Conservation (phyloP, 1,140 invertebrate genomes). For the Papilio aristodemus region DNA sequence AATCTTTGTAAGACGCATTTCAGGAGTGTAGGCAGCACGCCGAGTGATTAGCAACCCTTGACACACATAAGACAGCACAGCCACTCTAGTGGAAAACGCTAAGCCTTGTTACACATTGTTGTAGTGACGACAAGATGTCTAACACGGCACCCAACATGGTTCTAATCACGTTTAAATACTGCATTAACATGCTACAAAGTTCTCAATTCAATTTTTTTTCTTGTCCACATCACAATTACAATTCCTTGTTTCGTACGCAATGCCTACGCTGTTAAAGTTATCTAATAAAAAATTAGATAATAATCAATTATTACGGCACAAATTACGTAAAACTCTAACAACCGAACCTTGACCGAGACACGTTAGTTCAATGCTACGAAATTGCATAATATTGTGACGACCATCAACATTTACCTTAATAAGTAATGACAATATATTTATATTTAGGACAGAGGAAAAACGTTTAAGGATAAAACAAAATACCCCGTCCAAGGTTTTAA, state of each 20-base stretch:
- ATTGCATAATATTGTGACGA: constrained; percentile 12
- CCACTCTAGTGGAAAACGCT: constrained; percentile 73
- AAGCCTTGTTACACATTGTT: constrained; percentile 55
- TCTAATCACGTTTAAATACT: constrained; percentile 26
- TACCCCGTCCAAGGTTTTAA: not conserved
- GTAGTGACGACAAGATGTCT: constrained; percentile 6
- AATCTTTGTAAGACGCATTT: constrained; percentile 47
- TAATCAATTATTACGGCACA: constrained; percentile 11
- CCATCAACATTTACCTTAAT: constrained; percentile 24
- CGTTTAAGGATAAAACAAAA: constrained; percentile 10
- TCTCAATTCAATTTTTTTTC: not conserved
- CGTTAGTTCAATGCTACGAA: constrained; percentile 24
- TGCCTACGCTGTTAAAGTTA: not conserved
- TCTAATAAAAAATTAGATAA: constrained; percentile 21
- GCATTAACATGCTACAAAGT: not conserved
- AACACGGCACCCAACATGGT: not conserved
- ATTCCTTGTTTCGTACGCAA: not conserved
- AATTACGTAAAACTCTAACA: constrained; percentile 18
- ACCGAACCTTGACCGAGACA: constrained; percentile 14
- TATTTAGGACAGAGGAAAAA: constrained; percentile 18
- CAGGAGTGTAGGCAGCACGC: constrained; percentile 63
- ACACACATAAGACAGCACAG: constrained; percentile 64
- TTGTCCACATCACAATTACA: not conserved
- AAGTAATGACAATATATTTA: constrained; percentile 10
- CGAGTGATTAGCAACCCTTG: constrained; percentile 74